Evolutionary conservation across 2,888 invertebrate species (phyloP), one percentile per base, ranked within the genome.

Genomic region (Papilio gigon): DNA sequence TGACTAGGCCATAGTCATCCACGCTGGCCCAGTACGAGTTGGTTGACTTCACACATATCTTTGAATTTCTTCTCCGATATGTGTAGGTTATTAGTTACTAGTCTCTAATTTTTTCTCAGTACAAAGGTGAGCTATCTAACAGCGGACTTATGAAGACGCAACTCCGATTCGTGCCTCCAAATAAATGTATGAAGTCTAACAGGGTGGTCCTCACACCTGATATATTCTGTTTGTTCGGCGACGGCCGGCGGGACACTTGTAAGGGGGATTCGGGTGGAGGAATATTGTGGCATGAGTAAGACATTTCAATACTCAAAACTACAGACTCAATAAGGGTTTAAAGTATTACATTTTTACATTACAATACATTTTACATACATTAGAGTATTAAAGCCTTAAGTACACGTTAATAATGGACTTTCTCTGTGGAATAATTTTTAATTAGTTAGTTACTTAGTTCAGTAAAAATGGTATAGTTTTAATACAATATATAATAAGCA

Each of bases 181-280:
- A 74, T 4, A 71, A 67, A 20, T 83, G 83, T 67, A 72, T 73
- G 65, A 53, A 60, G 9, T 65, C 68, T 56, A 76, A 75, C 67
- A 47, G 65, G 11, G 68, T 73, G 5, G 50, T 59, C 14, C 30
- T 83, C 40, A 73, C 73, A 14, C 70, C 74, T 4, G 82, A 79
- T 35, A 81, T 80, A 79, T 83, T 83, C 70, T 83, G 83, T 67
- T 74, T 83, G 62, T 76, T 72, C 37, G 81, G 82, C 0, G 76
- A 80, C n/a, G 76, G 79, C 2, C 37, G 73, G 20, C 71, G 77
- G 11, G 83, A 82, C 64, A 80, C 81, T 1, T 82, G 83, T 65
- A 75, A 73, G 4, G 83, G 83, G 0, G 83, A 83, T 67, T 83
- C 83, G 0, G 81, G 82, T 22, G 80, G 82, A 5, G 80, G 77